These are phyloP conservation scores for Tiliacea citrago DNA, from an alignment of 2,888 invertebrate genomes.

Conservation along the genomic window DNA sequence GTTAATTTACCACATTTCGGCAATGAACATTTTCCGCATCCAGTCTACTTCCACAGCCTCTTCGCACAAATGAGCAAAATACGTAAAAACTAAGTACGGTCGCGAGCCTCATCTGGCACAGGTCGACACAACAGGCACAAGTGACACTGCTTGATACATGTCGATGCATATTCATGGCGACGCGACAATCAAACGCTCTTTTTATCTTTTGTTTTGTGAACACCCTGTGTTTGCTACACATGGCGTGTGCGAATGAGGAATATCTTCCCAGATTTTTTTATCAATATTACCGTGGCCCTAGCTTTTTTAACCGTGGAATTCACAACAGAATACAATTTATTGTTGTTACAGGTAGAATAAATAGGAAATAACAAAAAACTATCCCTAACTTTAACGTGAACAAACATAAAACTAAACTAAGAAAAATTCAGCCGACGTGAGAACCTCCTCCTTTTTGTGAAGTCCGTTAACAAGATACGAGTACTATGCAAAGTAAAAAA, in stretches of 20 bases:
- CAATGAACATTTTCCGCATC: not conserved
- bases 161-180: slow-evolving; percentile 81
- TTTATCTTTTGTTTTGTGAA: slow-evolving; percentile 70
- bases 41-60: not conserved
- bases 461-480: no score
- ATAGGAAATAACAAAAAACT: no score
- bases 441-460: no score
- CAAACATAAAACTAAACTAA: not conserved
- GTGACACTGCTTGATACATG: slow-evolving; percentile 73
- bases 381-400: not conserved
- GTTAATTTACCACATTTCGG: not conserved
- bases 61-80: slow-evolving; percentile 16
- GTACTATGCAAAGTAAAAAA: not conserved
- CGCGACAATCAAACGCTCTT: slow-evolving; percentile 77
- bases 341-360: not conserved
- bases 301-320: not conserved
- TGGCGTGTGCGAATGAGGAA: slow-evolving; percentile 22
- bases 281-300: rapidly evolving
- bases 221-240: slow-evolving; percentile 53
- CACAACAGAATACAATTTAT: not conserved
- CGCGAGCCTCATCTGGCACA: slow-evolving; percentile 50
- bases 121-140: slow-evolving; percentile 46
- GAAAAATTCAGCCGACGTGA: no score
- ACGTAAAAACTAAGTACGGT: slow-evolving; percentile 40
- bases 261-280: not conserved